phyloP scores from a whole-genome alignment of 2,888 invertebrate genomes.

The Augiades crinisus region DNA sequence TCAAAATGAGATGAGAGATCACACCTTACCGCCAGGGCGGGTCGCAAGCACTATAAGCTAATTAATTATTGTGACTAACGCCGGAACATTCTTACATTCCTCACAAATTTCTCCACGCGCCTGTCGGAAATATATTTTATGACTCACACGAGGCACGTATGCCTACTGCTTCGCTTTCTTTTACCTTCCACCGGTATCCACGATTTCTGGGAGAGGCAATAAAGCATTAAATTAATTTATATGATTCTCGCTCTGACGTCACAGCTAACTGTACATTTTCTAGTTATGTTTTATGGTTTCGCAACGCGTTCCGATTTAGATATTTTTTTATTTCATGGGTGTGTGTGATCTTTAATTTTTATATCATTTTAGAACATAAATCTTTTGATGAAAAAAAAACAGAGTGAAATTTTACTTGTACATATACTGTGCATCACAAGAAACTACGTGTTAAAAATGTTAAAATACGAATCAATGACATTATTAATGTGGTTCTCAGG shows the following conservation, averaged over 20 bases:
- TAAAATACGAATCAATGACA: too few relatives aligned
- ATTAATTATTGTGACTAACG: slow-evolving; percentile 26
- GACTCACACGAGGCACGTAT: slow-evolving; percentile 39
- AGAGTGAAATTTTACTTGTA: too few relatives aligned
- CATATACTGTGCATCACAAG: too few relatives aligned
- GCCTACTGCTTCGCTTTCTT: slow-evolving; percentile 44
- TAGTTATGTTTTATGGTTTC: neutral
- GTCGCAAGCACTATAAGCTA: neutral
- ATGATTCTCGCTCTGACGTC: neutral
- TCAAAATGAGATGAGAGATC: too few relatives aligned
- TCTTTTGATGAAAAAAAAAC: too few relatives aligned
- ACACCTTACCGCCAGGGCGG: too few relatives aligned
- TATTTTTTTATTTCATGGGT: too few relatives aligned
- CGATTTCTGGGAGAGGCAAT: slow-evolving; percentile 6
- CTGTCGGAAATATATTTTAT: slow-evolving; percentile 33
- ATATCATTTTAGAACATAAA: too few relatives aligned
- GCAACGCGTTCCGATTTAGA: too few relatives aligned
- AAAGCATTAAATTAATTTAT: neutral
- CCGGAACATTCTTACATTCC: slow-evolving; percentile 46
- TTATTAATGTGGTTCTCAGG: too few relatives aligned
- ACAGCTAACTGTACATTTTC: neutral
- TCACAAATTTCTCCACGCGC: slow-evolving; percentile 34
- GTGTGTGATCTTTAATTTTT: too few relatives aligned
- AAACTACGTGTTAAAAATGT: too few relatives aligned
- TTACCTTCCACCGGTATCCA: slow-evolving; percentile 25